Base-by-base conservation (phyloP, 1,140 invertebrate species). In the Heliconius congener region DNA sequence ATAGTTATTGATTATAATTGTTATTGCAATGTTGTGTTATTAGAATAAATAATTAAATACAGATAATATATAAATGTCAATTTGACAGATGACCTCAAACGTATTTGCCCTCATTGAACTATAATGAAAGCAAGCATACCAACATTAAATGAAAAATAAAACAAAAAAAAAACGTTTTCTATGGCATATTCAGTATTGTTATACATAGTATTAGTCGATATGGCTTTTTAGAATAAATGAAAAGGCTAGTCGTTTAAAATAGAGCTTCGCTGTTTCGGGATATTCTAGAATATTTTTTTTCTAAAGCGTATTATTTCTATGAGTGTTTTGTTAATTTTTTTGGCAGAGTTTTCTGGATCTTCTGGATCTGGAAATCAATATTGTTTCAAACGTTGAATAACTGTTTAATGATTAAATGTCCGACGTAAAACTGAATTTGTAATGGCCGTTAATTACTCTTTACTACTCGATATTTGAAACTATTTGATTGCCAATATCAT, bases 181-280 rank as follows among this genome's bases (percentile, higher is more conserved):
- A 66, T 66, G 60, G 60, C 60, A 66, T 66, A 66, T 66, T 66
- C 60, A 66, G 60, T 66, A 66, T 66, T 66, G 60, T 66, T 66
- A 66, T 66, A 66, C 60, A 66, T 66, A 66, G 60, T 66, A 16
- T 66, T 66, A 66, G 60, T 60, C 57, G 57, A 60, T 19, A 60
- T 60, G 60, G 23, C 23, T 66, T 66, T 66, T 66, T 66, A 66
- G 60, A 66, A 30, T 66, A 66, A 66, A 30, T 66, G 30, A 66
- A 66, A 66, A 66, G 60, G 60, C 60, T 66, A 66, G 60, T 66
- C 60, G 60, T 66, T 66, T 30, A 66, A 27, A 30, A 66, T 66
- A 66, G 60, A 9, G 60, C 60, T 66, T 66, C 60, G 23, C 27
- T 66, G 60, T 30, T 66, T 66, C 60, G 23, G 60, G 23, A 30